Evolutionary conservation across 2,888 invertebrate genomes (phyloP), one percentile per base, ranked within the genome.

Genomic region (Troides helena): DNA sequence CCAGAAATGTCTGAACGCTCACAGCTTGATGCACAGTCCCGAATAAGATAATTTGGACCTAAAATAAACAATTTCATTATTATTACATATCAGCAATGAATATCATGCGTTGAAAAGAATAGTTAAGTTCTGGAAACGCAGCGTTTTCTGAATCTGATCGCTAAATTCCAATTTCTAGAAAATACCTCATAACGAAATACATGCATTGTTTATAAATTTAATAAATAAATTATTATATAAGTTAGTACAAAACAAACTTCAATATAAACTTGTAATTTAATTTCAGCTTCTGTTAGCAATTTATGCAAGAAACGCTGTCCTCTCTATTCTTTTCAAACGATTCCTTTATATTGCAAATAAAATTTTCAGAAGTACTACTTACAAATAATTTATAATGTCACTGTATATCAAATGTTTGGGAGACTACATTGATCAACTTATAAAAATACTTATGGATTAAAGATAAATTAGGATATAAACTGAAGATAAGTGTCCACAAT

Each of bases 1-100:
- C 23, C 64, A 60, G 59, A 58, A 25, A 30, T 53, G 53, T 64
- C 58, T 23, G 53, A 30, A 12, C 18, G 36, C 4, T 59, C 12
- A 68, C 68, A 68, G 50, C 56, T 46, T 7, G 62, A 36, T 46
- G 58, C 68, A 50, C 68, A 68, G 58, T 68, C 68, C 17, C 68
- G 43, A 18, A 63, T 64, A 23, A 68, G 57, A 50, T 64, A 60
- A 23, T 21, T 50, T 23, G 59, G 18, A 64, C 39, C 68, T 68
- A 12, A 62, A 46, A 50, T 43, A 60, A 60, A 36, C 18, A 8
- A 23, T n/a, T 23, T 10, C n/a, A 57, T 59, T 65, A 73, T 39
- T 10, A 21, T 21, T 43, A n/a, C 7, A n/a, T 36, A 36, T 30
- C 30, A 36, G 36, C 10, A 39, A 39, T 39, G 1, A 7, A 10